phyloP scores from a whole-genome alignment of 2,113 vertebrate genomes.

The Sorex araneus region DNA sequence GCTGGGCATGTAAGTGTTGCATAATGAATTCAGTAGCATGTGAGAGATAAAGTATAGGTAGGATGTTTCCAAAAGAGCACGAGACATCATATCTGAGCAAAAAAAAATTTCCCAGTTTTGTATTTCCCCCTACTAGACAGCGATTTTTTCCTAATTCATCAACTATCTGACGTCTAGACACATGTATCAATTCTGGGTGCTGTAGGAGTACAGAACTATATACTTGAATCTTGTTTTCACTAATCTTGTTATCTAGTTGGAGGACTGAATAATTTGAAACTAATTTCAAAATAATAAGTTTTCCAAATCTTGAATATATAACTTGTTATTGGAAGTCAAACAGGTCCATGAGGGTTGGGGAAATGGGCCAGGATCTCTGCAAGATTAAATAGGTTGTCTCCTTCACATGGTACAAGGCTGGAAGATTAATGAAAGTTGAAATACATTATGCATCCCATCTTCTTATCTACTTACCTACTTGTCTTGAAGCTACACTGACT shows the following conservation, averaged over 20 bases:
- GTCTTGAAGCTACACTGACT: background rate
- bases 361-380: background rate
- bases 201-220: constrained; percentile 38
- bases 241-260: background rate
- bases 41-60: background rate
- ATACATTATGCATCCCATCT: background rate
- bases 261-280: background rate
- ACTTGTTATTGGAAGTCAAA: constrained; percentile 28
- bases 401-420: background rate
- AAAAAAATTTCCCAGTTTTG: background rate
- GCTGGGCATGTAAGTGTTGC: background rate
- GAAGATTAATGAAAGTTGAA: background rate
- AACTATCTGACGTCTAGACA: background rate
- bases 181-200: background rate
- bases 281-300: constrained; percentile 17
- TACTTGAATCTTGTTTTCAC: background rate
- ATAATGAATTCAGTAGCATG: background rate
- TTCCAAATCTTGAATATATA: constrained; percentile 30
- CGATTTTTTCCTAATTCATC: constrained; percentile 23
- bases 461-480: background rate
- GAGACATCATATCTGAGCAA: constrained; percentile 12
- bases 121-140: background rate
- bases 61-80: constrained; percentile 26
- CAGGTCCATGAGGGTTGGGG: background rate
- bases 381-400: background rate